Evolutionary conservation across 1,140 invertebrate species (phyloP), one percentile per base, ranked within the genome.

Genomic region (Trichomalopsis sarcophagae): DNA sequence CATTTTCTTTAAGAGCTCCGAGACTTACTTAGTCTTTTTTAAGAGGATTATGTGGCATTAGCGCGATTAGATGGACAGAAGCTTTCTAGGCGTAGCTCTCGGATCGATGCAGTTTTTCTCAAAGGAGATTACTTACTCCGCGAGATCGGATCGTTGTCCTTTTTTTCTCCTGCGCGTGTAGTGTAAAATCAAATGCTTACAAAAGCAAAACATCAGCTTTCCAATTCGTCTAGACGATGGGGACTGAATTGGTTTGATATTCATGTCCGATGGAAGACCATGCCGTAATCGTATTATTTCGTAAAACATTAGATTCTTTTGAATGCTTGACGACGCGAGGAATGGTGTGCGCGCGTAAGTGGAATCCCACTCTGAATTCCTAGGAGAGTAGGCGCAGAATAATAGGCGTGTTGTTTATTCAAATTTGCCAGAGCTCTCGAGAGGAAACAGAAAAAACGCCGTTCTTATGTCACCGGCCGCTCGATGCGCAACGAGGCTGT

Each of bases 41-140:
- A 75, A 75, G 73, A 75, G 73, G 73, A 75, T 75, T 75, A 33
- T 17, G 9, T 11, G 14, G 73, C 73, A 75, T 75, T 75, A 75
- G 36, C 30, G 27, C 33, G 73, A 75, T 75, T 75, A 75, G 73
- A 17, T 21, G 17, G 30, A 17, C 69, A 62, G 55, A 62, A n/a
- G 47, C 47, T 68, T 17, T 68, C 27, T 68, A 23, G 66, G 17
- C 66, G 66, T 0, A 23, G 17, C 66, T 68, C 47, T 71, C 27
- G 10, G 68, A 71, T 71, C 27, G 68, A 71, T 30, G 27, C 30
- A 71, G 9, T 71, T 62, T n/a, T 17, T n/a, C 17, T 62, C 17
- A 62, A 3, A 17, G 17, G 55, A n/a, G 55, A 5, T n/a, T 17
- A 21, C 17, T 21, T 17, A 21, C 17, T 62, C 2, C 0, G 13